Base-by-base conservation (phyloP, 2,888 invertebrate genomes). In the Metalampra italica region DNA sequence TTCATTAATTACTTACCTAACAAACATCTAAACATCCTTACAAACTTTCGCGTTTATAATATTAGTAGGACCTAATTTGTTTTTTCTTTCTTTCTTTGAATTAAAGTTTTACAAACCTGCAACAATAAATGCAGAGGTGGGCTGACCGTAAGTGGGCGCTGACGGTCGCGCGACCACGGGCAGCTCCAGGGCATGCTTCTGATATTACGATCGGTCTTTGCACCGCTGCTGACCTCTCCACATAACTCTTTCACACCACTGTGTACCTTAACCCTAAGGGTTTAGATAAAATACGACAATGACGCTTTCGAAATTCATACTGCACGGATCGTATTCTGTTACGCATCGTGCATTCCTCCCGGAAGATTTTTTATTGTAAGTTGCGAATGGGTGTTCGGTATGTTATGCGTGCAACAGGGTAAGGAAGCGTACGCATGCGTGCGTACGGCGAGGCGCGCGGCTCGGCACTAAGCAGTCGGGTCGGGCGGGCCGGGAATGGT, bases 101-200 rank as follows among this genome's bases (percentile, higher is more conserved):
- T 38, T 7, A 38, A 38, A 38, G 2, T 38, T 38, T 38, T 38
- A 11, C 85, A 64, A 73, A 89, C 89, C 87, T 86, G 77, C 47
- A 73, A 55, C 47, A 79, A 58, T 53, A 81, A 64, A 46, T 79
- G 77, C 47, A 80, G 66, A 50, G 84, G 79, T 50, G 75, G 74
- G 59, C 78, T 82, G 66, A 82, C 78, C 63, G 66, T 72, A 37
- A 72, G 68, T 56, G 79, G 74, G 47, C 72, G 72, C 69, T 75
- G 82, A 47, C 78, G 81, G 54, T 78, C 79, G 45, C 78, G 79
- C 53, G 88, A 86, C 88, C 89, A 89, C 63, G 86, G 86, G 56
- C 88, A 89, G 54, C 64, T 82, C 87, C 86, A 87, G 62, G 87
- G 83, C 88, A 87, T 87, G 51, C 55, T 66, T 57, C 62, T 57